Base-by-base conservation (phyloP, 2,888 invertebrate genomes). In the Plebejus anna region DNA sequence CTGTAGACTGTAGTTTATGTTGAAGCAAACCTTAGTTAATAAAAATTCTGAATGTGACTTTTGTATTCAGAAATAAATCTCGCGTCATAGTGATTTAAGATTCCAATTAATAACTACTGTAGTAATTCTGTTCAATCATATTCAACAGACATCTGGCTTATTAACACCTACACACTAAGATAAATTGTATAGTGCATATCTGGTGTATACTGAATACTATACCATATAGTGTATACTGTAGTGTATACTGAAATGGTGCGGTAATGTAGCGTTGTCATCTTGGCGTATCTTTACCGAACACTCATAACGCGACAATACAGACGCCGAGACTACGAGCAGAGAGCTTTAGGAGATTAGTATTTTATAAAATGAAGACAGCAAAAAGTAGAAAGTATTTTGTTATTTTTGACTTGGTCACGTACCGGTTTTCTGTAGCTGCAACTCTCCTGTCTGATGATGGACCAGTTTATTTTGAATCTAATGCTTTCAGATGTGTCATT, bases 251-350 rank as follows among this genome's bases (percentile, higher is more conserved):
- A 22, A 22, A 22, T 22, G 22, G 22, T 84, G 87, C 91, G 90
- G 87, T 89, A 90, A 90, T 90, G 89, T 87, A 88, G 84, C 83
- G 86, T 84, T 81, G 85, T 83, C 87, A 88, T 87, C 86, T 92
- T 91, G 92, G 91, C 89, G 91, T 92, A 93, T 93, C 93, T 93
- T 91, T 92, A 92, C 92, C 90, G 92, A 92, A 94, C 93, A 94
- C 89, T 93, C 93, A 89, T 91, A 92, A 90, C 91, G 87, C 84
- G 83, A 80, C 79, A 80, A 78, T 80, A 79, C 78, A 80, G 80
- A 80, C 79, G 78, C 79, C 79, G 77, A 78, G 79, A 80, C 84
- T 86, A 88, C 84, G 86, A 87, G 84, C 86, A 85, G 84, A 84
- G 84, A 83, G 82, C 79, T 89, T 87, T 88, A 83, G 86, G 89